A percentile compares a stretch with the other conserved stretches of the same genome.
phyloP scores from a whole-genome alignment of 2,888 invertebrate species.

The Junonia oenone region DNA sequence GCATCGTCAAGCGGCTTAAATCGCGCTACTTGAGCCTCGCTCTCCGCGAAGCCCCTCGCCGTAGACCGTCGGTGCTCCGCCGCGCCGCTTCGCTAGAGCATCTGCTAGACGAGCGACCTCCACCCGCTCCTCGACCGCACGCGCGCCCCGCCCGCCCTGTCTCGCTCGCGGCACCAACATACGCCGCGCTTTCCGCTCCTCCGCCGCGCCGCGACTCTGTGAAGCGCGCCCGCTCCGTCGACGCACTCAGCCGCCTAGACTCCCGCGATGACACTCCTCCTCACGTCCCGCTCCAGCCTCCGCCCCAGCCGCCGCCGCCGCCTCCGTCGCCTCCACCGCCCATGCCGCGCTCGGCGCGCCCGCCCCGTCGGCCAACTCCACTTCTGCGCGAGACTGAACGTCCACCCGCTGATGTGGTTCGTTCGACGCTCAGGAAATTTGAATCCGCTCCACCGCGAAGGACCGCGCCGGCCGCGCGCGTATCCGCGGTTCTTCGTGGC shows the following conservation, averaged over 20 bases:
- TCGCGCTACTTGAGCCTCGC: conserved; percentile 93
- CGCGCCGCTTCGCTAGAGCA: conserved; percentile 92
- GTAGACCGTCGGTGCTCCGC: conserved; percentile 85
- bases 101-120: conserved; percentile 83
- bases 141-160: conserved; percentile 47
- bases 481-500: conserved; percentile 58
- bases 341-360: conserved; percentile 62
- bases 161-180: conserved; percentile 47
- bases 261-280: conserved; percentile 79
- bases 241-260: conserved; percentile 86
- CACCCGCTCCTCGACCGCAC: conserved; percentile 46
- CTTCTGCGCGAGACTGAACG: conserved; percentile 86
- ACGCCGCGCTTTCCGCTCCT: conserved; percentile 36
- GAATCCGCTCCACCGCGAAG: conserved; percentile 83
- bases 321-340: conserved; percentile 58
- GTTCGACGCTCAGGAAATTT: conserved; percentile 90
- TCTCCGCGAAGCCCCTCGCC: conserved; percentile 84
- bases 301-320: conserved; percentile 74
- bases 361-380: conserved; percentile 77
- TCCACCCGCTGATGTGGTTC: conserved; percentile 94
- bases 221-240: conserved; percentile 92
- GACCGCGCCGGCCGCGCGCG: conserved; percentile 72
- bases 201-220: conserved; percentile 80
- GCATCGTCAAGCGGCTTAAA: conserved; percentile 92
- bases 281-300: conserved; percentile 80